Evolutionary conservation across 2,113 vertebrate species (phyloP).

Genomic region (Triplophysa dalaica): DNA sequence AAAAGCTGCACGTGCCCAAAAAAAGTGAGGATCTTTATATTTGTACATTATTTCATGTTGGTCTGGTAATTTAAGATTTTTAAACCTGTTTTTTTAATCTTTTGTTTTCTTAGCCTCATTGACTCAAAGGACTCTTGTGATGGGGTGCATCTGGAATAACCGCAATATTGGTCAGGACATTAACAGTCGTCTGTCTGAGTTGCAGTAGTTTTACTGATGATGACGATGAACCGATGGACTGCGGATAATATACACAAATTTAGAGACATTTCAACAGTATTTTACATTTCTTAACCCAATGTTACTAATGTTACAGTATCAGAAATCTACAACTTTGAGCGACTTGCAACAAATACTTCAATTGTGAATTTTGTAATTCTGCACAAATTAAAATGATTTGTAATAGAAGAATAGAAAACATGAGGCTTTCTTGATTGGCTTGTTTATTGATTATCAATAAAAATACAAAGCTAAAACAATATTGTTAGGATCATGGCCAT

Average conservation of each 20-base stretch:
- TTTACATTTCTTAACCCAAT: background rate
- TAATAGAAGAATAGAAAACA: background rate
- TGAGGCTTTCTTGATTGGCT: background rate
- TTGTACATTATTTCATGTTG: background rate
- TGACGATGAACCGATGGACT: background rate
- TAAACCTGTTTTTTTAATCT: background rate
- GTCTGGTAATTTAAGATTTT: background rate
- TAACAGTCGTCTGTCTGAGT: background rate
- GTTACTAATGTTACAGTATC: background rate
- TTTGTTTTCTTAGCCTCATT: constrained; percentile 53
- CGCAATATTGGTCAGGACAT: constrained; percentile 14
- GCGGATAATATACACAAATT: background rate
- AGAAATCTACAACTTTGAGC: background rate
- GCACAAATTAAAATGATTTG: background rate
- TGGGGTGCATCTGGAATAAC: constrained; percentile 65
- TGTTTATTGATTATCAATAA: constrained; percentile 4
- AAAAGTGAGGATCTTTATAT: constrained; percentile 67
- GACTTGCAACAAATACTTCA: background rate
- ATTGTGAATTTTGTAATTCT: background rate
- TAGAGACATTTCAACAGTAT: background rate
- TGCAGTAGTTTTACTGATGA: background rate
- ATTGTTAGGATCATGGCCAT: background rate
- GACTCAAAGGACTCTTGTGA: constrained; percentile 66
- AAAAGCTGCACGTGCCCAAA: constrained; percentile 66
- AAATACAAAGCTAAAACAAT: background rate